Percentiles rank a stretch among this genome's conserved stretches.
phyloP scores from a whole-genome alignment of 1,140 invertebrate genomes.

The Diorhabda elongata region DNA sequence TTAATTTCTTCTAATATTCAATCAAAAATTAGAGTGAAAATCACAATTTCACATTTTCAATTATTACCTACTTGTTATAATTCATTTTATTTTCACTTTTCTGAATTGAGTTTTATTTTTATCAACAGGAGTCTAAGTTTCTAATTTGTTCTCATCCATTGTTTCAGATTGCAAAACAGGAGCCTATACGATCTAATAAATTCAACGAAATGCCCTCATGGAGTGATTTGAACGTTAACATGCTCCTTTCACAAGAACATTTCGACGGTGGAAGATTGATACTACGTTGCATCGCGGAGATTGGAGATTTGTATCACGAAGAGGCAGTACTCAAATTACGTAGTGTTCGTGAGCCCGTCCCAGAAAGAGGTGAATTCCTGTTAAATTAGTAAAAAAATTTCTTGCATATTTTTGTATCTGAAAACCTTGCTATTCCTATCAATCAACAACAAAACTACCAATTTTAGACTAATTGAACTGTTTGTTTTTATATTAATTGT shows the following conservation, averaged over 20 bases:
- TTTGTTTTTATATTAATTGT: too few relatives aligned
- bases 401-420: too few relatives aligned
- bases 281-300: conserved; percentile 52
- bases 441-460: too few relatives aligned
- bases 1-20: too few relatives aligned
- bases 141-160: not conserved
- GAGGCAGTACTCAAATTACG: conserved; percentile 52
- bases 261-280: conserved; percentile 48
- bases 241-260: conserved; percentile 40
- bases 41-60: too few relatives aligned
- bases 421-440: too few relatives aligned
- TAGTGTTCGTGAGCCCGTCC: conserved; percentile 53
- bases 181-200: conserved; percentile 38
- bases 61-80: too few relatives aligned
- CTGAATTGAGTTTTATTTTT: too few relatives aligned
- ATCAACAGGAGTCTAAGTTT: too few relatives aligned
- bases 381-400: not conserved
- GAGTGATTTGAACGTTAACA: conserved; percentile 42
- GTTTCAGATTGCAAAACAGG: conserved; percentile 46
- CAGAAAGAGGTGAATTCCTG: conserved; percentile 50
- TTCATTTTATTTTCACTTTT: too few relatives aligned
- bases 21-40: too few relatives aligned
- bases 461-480: too few relatives aligned
- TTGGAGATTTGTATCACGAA: conserved; percentile 52
- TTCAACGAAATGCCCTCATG: conserved; percentile 36